A percentile compares a stretch with the other conserved stretches of the same genome.
These are phyloP conservation scores for Typhlomys cinereus DNA, from an alignment of 2,113 vertebrate genomes.

Conservation along the genomic window DNA sequence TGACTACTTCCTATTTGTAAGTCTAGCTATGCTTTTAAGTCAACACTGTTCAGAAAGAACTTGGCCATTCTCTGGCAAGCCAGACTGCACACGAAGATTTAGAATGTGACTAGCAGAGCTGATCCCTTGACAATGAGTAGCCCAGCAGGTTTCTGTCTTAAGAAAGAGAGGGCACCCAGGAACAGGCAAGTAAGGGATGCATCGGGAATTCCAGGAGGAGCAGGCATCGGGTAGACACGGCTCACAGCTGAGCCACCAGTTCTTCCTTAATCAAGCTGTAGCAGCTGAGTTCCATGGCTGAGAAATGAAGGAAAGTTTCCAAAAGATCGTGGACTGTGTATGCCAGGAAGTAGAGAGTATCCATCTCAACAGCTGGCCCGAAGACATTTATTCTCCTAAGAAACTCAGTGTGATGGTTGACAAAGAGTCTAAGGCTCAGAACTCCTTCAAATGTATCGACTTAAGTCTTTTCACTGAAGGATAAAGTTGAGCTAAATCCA, in stretches of 20 bases:
- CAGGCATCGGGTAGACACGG: not conserved
- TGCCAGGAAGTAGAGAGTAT: not conserved
- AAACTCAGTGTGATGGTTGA: slow-evolving; percentile 43
- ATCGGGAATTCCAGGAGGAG: not conserved
- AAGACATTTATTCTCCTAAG: slow-evolving; percentile 54
- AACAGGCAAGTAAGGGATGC: not conserved
- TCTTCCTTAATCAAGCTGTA: slow-evolving; percentile 15
- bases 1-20: not conserved
- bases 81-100: not conserved
- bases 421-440: slow-evolving; percentile 34
- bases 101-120: not conserved
- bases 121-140: not conserved
- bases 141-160: not conserved
- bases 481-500: slow-evolving; percentile 46
- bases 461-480: slow-evolving; percentile 31
- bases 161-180: not conserved
- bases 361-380: slow-evolving; percentile 35
- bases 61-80: not conserved
- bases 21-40: not conserved
- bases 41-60: not conserved
- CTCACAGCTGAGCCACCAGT: not conserved
- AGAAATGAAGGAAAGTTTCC: not conserved
- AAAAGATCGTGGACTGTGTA: not conserved
- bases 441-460: not conserved
- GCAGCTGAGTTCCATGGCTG: not conserved